Base-by-base conservation (phyloP, 1,140 invertebrate genomes). In the Pogonomyrmex barbatus region DNA sequence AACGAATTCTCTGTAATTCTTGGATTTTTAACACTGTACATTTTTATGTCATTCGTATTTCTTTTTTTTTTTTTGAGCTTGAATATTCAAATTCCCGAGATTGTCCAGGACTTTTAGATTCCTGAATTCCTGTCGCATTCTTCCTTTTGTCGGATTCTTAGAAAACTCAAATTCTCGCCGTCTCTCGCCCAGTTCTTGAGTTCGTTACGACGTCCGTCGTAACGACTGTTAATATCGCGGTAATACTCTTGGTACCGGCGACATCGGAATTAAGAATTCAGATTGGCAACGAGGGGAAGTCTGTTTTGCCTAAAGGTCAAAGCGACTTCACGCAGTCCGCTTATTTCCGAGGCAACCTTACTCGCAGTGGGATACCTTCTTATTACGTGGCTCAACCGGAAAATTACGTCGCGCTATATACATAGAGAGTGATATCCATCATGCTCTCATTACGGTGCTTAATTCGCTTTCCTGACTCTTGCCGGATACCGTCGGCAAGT, bases 261-360 rank as follows among this genome's bases (percentile, higher is more conserved):
- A 63, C 14, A 47, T 82, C 54, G 58, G 75, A 83, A 71, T 83
- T 73, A 75, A 82, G 52, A 75, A 83, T 75, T 83, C 30, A 60
- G 68, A 83, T 73, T 60, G 54, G 10, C 50, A 56, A 65, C 33
- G 76, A 54, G 54, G 42, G 67, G 58, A 60, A 73, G 68, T 36
- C 78, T 14, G 52, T 73, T 75, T 12, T 83, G 68, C 54, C 42
- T 83, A 83, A 83, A 83, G 79, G 79, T 83, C 79, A 83, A 60
- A 83, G 54, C 52, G 30, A 82, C 79, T 83, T 83, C 42, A 36
- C 50, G 68, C 17, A 58, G 42, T 39, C 67, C 58, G 54, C 33
- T 75, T 83, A 83, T 83, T 83, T 75, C 68, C 42, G 54, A 83
- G n/a, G 52, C 68, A 73, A 75, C 56, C 68, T 83, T 83, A 60